These are phyloP conservation scores for Choristoneura rosaceana DNA, from an alignment of 2,888 invertebrate genomes.

Conservation along the genomic window DNA sequence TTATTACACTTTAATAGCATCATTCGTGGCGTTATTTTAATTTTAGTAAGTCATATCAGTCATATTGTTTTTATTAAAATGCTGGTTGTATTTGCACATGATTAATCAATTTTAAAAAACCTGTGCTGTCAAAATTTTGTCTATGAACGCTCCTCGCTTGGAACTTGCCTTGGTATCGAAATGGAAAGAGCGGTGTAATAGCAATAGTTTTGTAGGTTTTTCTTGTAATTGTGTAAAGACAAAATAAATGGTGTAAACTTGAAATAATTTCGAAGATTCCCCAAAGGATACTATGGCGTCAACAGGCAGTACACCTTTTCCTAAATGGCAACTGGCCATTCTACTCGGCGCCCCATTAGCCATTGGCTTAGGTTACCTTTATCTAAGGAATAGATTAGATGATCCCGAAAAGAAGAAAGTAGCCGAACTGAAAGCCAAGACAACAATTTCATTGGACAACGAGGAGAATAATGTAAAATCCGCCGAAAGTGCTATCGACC, in stretches of 20 bases:
- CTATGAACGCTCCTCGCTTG: slow-evolving; percentile 57
- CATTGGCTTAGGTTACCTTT: slow-evolving; percentile 92
- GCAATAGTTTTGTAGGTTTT: slow-evolving; percentile 64
- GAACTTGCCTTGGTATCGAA: slow-evolving; percentile 50
- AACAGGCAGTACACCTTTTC: slow-evolving; percentile 86
- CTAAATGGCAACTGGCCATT: slow-evolving; percentile 95
- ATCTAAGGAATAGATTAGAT: slow-evolving; percentile 86
- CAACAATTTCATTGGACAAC: slow-evolving; percentile 87
- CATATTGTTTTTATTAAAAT: slow-evolving; percentile 1
- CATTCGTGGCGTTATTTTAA: background rate
- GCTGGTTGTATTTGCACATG: slow-evolving; percentile 42
- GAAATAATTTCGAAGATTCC: slow-evolving; percentile 56
- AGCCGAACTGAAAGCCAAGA: slow-evolving; percentile 81
- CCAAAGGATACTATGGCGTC: slow-evolving; percentile 70
- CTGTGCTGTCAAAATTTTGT: slow-evolving; percentile 55
- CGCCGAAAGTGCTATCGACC: slow-evolving; percentile 87
- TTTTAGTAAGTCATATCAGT: background rate
- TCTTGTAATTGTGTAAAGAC: slow-evolving; percentile 55
- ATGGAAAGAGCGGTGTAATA: slow-evolving; percentile 47
- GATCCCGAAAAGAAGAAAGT: slow-evolving; percentile 83
- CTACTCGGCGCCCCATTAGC: slow-evolving; percentile 93
- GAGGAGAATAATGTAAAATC: slow-evolving; percentile 78
- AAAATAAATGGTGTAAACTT: slow-evolving; percentile 74
- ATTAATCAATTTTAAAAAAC: slow-evolving; percentile 48
- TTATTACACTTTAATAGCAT: no score